These are phyloP conservation scores for Anguilla pacifica DNA, from an alignment of 2,797 vertebrate species.

Conservation along the genomic window DNA sequence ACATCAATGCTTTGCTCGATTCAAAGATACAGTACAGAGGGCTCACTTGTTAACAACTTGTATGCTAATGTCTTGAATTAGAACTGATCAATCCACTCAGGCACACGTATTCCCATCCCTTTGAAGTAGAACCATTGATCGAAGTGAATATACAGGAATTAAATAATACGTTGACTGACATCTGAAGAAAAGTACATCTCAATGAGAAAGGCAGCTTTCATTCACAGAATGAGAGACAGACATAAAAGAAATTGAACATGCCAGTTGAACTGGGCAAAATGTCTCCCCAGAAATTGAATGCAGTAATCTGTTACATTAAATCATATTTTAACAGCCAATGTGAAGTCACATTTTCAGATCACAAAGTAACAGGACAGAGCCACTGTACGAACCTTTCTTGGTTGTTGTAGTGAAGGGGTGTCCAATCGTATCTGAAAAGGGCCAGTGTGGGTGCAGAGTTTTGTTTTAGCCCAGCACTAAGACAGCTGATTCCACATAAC, in stretches of 20 bases:
- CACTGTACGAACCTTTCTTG: background rate
- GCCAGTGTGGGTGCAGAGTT: too few relatives aligned
- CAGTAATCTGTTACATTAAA: background rate
- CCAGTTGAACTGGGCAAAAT: background rate
- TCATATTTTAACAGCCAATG: background rate
- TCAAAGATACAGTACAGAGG: conserved; percentile 69
- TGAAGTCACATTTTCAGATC: background rate
- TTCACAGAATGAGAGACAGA: conserved; percentile 23
- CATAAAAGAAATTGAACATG: background rate
- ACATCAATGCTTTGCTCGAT: conserved; percentile 70
- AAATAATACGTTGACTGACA: conserved; percentile 59
- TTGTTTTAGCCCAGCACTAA: too few relatives aligned
- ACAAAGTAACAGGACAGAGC: background rate
- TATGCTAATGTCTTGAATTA: conserved; percentile 78
- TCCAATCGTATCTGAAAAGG: too few relatives aligned
- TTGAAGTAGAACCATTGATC: conserved; percentile 73
- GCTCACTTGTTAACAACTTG: conserved; percentile 76
- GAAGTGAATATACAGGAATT: conserved; percentile 69
- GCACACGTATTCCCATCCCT: conserved; percentile 66
- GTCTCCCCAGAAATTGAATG: background rate
- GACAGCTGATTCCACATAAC: too few relatives aligned
- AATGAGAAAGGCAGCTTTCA: conserved; percentile 34
- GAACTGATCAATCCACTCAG: conserved; percentile 74
- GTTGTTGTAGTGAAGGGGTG: background rate
- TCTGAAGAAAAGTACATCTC: conserved; percentile 44